Evolutionary conservation across 2,888 invertebrate species (phyloP).

Genomic region (Laothoe populi): DNA sequence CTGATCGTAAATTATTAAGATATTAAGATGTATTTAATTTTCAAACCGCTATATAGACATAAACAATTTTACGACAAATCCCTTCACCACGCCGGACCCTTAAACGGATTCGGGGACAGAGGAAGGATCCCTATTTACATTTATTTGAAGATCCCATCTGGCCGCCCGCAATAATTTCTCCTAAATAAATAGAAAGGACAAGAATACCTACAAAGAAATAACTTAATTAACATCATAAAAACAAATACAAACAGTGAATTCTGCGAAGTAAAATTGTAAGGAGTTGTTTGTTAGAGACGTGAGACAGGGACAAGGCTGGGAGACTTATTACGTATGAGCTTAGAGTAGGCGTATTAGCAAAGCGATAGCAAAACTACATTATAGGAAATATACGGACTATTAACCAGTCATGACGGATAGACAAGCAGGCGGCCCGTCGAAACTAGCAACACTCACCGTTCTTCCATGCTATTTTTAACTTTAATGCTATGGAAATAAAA

Average conservation of each 20-base stretch:
- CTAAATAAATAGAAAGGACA: constrained; percentile 13
- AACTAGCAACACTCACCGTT: too few relatives aligned
- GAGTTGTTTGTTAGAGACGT: constrained; percentile 8
- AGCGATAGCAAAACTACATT: too few relatives aligned
- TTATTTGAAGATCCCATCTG: constrained; percentile 23
- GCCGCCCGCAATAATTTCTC: constrained; percentile 9
- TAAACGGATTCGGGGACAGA: background rate
- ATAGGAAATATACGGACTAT: too few relatives aligned
- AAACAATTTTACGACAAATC: background rate
- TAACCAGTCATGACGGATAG: too few relatives aligned
- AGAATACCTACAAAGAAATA: constrained; percentile 19
- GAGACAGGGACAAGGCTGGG: background rate
- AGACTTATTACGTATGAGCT: too few relatives aligned
- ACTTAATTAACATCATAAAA: constrained; percentile 22
- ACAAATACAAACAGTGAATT: constrained; percentile 5
- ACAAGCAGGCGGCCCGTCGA: too few relatives aligned
- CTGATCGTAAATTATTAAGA: background rate
- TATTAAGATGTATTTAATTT: background rate
- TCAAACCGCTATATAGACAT: background rate
- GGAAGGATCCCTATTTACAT: constrained; percentile 1
- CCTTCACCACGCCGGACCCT: background rate
- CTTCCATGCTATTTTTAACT: too few relatives aligned
- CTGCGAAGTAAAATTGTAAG: background rate
- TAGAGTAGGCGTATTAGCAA: too few relatives aligned
- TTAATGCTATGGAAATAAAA: too few relatives aligned